Percentiles rank a stretch among this genome's conserved stretches.
These are phyloP conservation scores for Megastigmus dorsalis DNA, from an alignment of 2,888 invertebrate genomes.

Conservation along the genomic window DNA sequence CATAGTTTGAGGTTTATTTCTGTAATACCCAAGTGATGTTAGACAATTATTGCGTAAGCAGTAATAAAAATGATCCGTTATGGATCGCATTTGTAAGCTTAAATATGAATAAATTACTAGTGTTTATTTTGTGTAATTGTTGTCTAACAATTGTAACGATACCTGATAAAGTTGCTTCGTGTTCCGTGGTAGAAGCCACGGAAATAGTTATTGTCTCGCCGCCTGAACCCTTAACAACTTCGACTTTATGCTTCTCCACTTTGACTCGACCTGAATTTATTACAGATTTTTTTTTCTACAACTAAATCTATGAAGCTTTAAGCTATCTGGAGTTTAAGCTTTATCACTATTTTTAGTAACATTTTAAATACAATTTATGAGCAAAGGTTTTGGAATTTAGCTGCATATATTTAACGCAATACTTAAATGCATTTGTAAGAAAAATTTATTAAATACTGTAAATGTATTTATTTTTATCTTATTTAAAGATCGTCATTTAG, in stretches of 20 bases:
- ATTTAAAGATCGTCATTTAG: too few species aligned
- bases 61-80: conserved; percentile 21
- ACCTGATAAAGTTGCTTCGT: conserved; percentile 81
- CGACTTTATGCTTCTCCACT: conserved; percentile 70
- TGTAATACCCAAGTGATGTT: conserved; percentile 44
- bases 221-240: conserved; percentile 70
- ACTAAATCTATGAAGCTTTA: conserved; percentile 49
- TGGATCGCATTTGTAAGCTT: conserved; percentile 2
- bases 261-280: conserved; percentile 71
- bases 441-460: too few species aligned
- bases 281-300: conserved; percentile 61
- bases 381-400: background rate
- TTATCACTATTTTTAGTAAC: background rate
- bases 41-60: background rate
- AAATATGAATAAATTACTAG: background rate
- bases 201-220: conserved; percentile 74
- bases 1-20: too few species aligned
- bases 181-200: conserved; percentile 79
- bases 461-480: too few species aligned
- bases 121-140: conserved; percentile 17
- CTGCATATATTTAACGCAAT: too few species aligned
- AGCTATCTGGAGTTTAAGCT: conserved; percentile 35
- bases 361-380: background rate
- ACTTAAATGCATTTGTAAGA: too few species aligned
- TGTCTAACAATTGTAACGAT: conserved; percentile 63